Evolutionary conservation across 2,797 vertebrate genomes (phyloP).

Genomic region (Meriones psammophilus): DNA sequence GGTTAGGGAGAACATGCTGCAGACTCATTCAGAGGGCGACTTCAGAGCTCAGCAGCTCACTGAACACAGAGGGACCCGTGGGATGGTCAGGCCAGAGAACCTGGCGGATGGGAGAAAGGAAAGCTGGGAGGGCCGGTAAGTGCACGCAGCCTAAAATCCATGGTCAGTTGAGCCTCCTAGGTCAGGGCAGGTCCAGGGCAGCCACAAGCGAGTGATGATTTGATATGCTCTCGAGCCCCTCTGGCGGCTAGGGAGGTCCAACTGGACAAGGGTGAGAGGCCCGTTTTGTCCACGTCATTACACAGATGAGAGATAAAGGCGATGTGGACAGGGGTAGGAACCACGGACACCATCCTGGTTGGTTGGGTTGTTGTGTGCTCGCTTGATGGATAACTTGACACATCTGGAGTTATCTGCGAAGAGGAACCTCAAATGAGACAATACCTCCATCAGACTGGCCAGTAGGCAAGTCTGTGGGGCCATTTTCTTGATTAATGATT

Average conservation of each 20-base stretch:
- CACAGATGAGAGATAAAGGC: not conserved
- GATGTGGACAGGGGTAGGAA: not conserved
- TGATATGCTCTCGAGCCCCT: not conserved
- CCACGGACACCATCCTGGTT: not conserved
- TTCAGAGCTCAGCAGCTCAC: not conserved
- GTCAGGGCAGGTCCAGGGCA: no score
- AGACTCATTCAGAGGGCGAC: not conserved
- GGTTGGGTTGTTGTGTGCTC: not conserved
- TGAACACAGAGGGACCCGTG: rapidly evolving
- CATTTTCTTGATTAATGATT: not conserved
- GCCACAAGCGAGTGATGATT: not conserved
- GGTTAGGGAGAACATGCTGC: not conserved
- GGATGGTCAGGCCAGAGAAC: not conserved
- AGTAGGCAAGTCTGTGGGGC: not conserved
- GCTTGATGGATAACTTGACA: no score
- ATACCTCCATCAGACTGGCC: not conserved
- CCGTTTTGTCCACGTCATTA: not conserved
- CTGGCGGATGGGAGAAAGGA: no score
- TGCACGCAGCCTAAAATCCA: no score
- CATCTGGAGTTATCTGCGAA: not conserved
- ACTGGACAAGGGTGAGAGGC: not conserved
- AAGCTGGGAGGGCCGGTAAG: not conserved
- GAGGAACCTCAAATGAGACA: not conserved
- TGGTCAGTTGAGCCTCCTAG: not conserved
- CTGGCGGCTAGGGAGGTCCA: not conserved